phyloP scores from a whole-genome alignment of 2,797 vertebrate species.

The Varecia variegata region DNA sequence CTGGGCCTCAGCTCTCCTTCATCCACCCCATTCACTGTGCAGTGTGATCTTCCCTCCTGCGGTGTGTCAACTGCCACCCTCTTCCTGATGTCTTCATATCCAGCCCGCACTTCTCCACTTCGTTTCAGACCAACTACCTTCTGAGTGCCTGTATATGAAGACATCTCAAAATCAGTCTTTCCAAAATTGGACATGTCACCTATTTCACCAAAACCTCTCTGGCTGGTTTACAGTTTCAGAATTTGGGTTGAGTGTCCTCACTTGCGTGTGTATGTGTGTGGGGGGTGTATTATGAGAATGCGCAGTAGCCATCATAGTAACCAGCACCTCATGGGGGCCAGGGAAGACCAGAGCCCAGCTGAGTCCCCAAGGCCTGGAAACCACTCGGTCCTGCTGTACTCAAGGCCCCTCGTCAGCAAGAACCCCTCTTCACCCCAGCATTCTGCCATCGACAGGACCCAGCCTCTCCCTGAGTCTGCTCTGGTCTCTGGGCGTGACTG shows the following conservation, averaged over 20 bases:
- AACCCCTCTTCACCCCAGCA: not conserved
- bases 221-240: not conserved
- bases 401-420: not conserved
- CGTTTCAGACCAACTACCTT: not conserved
- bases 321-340: not conserved
- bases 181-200: not conserved
- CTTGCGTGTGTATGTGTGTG: not conserved
- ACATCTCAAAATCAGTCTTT: not conserved
- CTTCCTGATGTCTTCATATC: not conserved
- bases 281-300: not conserved
- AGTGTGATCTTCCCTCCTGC: not conserved
- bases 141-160: too few relatives aligned
- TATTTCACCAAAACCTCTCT: not conserved
- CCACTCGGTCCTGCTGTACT: not conserved
- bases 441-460: too few relatives aligned
- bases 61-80: not conserved
- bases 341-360: not conserved
- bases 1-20: not conserved
- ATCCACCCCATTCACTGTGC: not conserved
- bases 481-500: not conserved
- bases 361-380: not conserved
- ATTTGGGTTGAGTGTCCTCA: not conserved
- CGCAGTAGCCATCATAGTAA: not conserved
- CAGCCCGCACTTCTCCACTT: not conserved
- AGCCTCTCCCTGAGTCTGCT: not conserved